These are phyloP conservation scores for Machaerirhynchus nigripectus DNA, from an alignment of 2,113 vertebrate species.

Conservation along the genomic window DNA sequence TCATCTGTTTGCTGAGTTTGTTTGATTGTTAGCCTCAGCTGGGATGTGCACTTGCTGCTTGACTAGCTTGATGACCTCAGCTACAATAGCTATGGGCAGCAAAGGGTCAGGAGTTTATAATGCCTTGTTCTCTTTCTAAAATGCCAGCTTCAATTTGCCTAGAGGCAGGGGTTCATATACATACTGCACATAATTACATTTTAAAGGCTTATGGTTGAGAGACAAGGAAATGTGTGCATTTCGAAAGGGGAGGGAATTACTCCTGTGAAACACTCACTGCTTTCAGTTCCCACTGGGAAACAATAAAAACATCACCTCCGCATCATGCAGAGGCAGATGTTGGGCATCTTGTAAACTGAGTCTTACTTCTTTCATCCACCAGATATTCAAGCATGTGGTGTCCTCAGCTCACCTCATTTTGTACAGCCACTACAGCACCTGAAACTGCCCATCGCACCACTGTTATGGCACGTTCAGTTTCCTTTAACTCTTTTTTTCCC, in stretches of 20 bases:
- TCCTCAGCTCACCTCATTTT: not conserved
- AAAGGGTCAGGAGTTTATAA: not conserved
- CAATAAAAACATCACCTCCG: not conserved
- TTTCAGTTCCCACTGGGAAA: not conserved
- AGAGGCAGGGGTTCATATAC: not conserved
- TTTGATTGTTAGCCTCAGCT: not conserved
- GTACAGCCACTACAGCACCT: not conserved
- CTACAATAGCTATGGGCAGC: not conserved
- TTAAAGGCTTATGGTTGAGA: not conserved
- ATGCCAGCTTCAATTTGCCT: constrained; percentile 12
- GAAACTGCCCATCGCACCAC: not conserved
- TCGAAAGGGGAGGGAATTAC: not conserved
- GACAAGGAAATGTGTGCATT: not conserved
- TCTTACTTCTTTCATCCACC: not conserved
- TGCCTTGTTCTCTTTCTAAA: not conserved
- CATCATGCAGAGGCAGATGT: not conserved
- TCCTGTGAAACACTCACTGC: not conserved
- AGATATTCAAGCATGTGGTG: not conserved
- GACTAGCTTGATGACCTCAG: not conserved
- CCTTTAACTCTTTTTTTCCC: not conserved
- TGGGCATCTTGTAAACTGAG: not conserved
- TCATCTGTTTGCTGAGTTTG: not conserved
- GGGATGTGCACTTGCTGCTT: constrained; percentile 10
- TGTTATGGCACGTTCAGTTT: not conserved
- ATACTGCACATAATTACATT: not conserved